Conservation (phyloP, 1,140 invertebrate species). For the Acromyrmex charruanus region DNA sequence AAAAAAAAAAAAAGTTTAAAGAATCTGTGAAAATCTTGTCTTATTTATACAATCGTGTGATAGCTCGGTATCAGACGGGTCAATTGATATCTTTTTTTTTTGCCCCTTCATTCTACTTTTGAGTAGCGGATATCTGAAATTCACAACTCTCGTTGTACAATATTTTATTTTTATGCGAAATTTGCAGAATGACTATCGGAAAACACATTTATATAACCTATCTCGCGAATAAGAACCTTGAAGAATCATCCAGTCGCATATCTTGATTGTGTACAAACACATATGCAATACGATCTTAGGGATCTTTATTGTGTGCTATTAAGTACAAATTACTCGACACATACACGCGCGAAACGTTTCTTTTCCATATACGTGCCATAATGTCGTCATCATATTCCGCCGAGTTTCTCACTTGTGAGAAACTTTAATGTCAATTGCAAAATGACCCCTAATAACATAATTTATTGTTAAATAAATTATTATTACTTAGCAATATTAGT, state of each 20-base stretch:
- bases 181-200: neutral
- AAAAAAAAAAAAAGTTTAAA: neutral
- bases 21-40: neutral
- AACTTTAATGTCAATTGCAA: neutral
- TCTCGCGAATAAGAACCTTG: neutral
- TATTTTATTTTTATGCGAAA: neutral
- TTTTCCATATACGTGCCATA: neutral
- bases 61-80: neutral
- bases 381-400: neutral
- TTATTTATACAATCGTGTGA: neutral
- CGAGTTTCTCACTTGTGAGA: neutral
- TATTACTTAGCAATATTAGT: too few relatives aligned
- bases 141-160: neutral
- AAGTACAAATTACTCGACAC: slow-evolving; percentile 10
- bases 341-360: neutral
- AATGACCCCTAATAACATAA: neutral
- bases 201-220: neutral
- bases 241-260: neutral
- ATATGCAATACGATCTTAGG: neutral
- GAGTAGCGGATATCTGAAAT: neutral
- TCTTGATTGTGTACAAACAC: neutral
- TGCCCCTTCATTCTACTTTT: neutral
- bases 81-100: neutral
- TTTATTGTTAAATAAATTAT: too few relatives aligned
- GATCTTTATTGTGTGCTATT: neutral